Evolutionary conservation across 2,797 vertebrate species (phyloP), one percentile per base, ranked within the genome.

Genomic region (Rhynchonycteris naso): DNA sequence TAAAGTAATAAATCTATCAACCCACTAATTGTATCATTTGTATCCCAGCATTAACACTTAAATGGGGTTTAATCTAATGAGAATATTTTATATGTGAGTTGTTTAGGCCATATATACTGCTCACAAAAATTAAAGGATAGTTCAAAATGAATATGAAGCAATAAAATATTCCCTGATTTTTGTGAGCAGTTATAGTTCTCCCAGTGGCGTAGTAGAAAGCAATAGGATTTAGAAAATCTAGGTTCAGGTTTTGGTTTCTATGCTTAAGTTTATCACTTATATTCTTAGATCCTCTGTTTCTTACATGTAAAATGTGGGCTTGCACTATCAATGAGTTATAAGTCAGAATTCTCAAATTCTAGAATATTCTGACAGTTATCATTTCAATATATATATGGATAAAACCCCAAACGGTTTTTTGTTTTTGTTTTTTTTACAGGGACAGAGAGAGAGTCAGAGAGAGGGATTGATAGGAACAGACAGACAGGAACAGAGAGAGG

Each of bases 1-100:
- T 30, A 72, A 92, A 93, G 80, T 79, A 65, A 35, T 80, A 83
- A 68, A 72, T 91, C 78, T 68, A 86, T 43, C 21, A 68, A 63
- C 12, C 22, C 22, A 35, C 59, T 83, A 88, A 93, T 93, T 26
- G 9, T 7, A 86, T 88, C 28, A 78, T 96, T 94, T 85, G 30
- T 90, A 78, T 92, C 92, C 84, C 26, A 85, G 28, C 74, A 33
- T 86, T 88, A 83, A 80, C 7, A 75, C 61, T 52, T 76, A 69
- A 82, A 71, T 61, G 24, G 43, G 16, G 43, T 65, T 93, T 92
- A 52, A 94, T 78, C 85, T 91, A 86, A 86, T 86, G 80, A 88
- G 33, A 66, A n/a, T 59, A 26, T 72, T 94, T 68, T 38, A 80
- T 35, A 61, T 35, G 28, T 38, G 38, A 87, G 85, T 90, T 87